Percentiles rank a stretch among this genome's conserved stretches.
Conservation (phyloP, 1,140 invertebrate genomes). For the Temnothorax curvispinosus region DNA sequence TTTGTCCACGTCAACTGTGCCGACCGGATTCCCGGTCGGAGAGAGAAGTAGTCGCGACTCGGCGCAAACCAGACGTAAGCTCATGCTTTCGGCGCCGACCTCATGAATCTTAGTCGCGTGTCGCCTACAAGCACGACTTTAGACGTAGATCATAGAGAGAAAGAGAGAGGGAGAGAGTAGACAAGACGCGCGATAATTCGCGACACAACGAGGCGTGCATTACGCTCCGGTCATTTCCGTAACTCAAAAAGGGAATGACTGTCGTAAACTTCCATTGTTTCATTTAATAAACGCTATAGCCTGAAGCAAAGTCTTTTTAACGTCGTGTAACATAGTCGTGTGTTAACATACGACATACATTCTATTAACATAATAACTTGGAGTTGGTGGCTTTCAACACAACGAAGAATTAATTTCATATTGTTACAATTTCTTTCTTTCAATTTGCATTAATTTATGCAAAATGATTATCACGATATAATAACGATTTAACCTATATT, state of each 20-base stretch:
- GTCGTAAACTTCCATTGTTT: constrained; percentile 4
- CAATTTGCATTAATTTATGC: neutral
- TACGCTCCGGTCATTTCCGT: constrained; percentile 5
- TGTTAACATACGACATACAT: neutral
- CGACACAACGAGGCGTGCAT: constrained; percentile 19
- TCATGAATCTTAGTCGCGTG: constrained; percentile 55
- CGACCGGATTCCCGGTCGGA: constrained; percentile 41
- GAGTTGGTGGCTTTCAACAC: neutral
- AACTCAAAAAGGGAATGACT: constrained; percentile 22
- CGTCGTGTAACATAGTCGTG: neutral
- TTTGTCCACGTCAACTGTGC: constrained; percentile 68
- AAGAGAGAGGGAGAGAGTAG: neutral
- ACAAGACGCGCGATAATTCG: constrained; percentile 49
- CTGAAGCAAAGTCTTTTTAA: neutral
- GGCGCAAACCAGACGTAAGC: constrained; percentile 47
- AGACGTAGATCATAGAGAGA: constrained; percentile 30
- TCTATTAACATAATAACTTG: neutral
- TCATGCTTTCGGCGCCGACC: constrained; percentile 44
- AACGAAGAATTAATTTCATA: constrained; percentile 3
- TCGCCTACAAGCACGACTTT: constrained; percentile 41
- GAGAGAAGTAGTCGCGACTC: constrained; percentile 59
- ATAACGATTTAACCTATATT: neutral
- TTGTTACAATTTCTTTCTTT: neutral
- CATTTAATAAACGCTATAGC: constrained; percentile 29
- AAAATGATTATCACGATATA: neutral